A percentile compares a stretch with the other conserved stretches of the same genome.
Evolutionary conservation across 2,888 invertebrate genomes (phyloP).

Genomic region (Poecilobothrus nobilitatus): DNA sequence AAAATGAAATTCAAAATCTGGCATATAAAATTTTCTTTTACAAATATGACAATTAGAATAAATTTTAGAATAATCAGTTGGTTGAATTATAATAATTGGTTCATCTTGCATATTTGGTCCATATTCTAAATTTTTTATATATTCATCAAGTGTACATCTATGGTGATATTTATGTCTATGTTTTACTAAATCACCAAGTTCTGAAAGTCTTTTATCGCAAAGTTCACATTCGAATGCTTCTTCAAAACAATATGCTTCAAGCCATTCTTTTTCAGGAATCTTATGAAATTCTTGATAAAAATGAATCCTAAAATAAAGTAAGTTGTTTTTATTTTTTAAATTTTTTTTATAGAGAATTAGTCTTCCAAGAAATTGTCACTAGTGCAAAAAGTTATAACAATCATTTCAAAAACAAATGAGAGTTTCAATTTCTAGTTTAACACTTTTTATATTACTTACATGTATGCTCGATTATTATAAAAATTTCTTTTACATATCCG

Average conservation of each 20-base stretch:
- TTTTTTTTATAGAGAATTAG: too few species aligned
- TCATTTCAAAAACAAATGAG: too few species aligned
- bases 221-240: background rate
- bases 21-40: background rate
- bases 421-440: too few species aligned
- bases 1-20: background rate
- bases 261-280: background rate
- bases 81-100: too few species aligned
- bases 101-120: too few species aligned
- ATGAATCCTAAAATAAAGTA: background rate
- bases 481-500: background rate
- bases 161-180: background rate
- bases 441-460: too few species aligned
- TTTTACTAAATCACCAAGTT: background rate
- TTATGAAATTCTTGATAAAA: background rate
- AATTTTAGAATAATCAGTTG: background rate
- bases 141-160: background rate
- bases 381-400: too few species aligned
- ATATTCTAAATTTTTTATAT: background rate
- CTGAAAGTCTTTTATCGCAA: background rate
- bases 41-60: background rate
- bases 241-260: background rate
- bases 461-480: too few species aligned
- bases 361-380: too few species aligned
- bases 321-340: too few species aligned